Evolutionary conservation across 2,797 vertebrate species (phyloP).

Genomic region (Hephaestus fuliginosus): DNA sequence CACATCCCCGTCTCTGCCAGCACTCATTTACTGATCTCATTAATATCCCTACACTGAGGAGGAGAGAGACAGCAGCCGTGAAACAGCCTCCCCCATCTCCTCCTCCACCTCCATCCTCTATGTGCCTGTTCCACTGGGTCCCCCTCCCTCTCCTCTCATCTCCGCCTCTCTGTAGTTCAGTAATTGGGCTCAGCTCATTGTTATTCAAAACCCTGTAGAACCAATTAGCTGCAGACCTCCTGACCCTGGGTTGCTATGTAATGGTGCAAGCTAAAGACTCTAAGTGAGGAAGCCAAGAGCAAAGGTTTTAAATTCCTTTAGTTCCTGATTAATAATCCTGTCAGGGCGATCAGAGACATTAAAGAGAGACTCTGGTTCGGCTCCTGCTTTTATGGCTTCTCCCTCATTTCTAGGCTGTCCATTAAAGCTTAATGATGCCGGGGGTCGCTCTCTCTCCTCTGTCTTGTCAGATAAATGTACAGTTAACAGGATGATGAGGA

Average conservation of each 20-base stretch:
- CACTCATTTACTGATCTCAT: conserved; percentile 90
- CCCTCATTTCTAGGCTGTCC: conserved; percentile 91
- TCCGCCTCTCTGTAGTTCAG: conserved; percentile 79
- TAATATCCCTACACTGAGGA: conserved; percentile 83
- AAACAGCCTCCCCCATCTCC: conserved; percentile 66
- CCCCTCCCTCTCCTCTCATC: conserved; percentile 72
- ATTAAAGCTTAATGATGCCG: conserved; percentile 98
- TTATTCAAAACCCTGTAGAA: conserved; percentile 88
- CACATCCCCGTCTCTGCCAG: conserved; percentile 85
- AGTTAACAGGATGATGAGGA: conserved; percentile 98
- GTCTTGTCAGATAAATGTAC: conserved; percentile 98
- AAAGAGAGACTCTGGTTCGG: conserved; percentile 90
- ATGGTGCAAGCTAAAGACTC: conserved; percentile 85
- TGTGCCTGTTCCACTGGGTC: conserved; percentile 76
- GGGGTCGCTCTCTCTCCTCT: conserved; percentile 89
- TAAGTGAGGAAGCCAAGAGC: conserved; percentile 87
- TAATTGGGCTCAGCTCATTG: conserved; percentile 90
- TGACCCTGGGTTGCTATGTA: conserved; percentile 87
- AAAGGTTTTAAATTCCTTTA: conserved; percentile 93
- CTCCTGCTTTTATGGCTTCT: conserved; percentile 83
- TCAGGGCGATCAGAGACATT: conserved; percentile 94
- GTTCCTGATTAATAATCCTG: conserved; percentile 97
- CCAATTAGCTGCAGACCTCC: conserved; percentile 90
- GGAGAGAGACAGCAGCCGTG: conserved; percentile 78
- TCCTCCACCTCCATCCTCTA: conserved; percentile 65